Conservation (phyloP, 1,140 invertebrate genomes). For the Daktulosphaira vitifoliae region DNA sequence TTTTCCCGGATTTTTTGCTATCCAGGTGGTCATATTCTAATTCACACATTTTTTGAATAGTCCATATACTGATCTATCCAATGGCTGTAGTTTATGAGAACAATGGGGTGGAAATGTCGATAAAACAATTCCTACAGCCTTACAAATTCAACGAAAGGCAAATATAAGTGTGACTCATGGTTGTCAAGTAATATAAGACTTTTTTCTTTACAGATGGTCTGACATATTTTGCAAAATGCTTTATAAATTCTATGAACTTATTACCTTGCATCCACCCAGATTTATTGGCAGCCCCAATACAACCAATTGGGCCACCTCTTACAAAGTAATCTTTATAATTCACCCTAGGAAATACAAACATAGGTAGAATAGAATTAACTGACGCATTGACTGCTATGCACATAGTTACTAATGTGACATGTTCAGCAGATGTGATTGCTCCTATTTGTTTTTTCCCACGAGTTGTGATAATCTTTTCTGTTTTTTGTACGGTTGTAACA, state of each 20-base stretch:
- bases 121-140: background rate
- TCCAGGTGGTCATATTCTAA: slow-evolving; percentile 40
- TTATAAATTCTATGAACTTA: slow-evolving; percentile 37
- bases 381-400: slow-evolving; percentile 41
- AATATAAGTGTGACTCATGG: slow-evolving; percentile 32
- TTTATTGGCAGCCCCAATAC: slow-evolving; percentile 41
- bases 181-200: slow-evolving; percentile 34
- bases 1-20: slow-evolving; percentile 40
- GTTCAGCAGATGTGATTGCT: slow-evolving; percentile 43
- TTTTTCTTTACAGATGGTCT: background rate
- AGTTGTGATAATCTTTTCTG: slow-evolving; percentile 40
- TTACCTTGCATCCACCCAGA: slow-evolving; percentile 45
- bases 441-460: slow-evolving; percentile 46
- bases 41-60: background rate
- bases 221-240: slow-evolving; percentile 29
- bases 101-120: background rate
- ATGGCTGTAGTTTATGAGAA: slow-evolving; percentile 5
- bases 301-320: slow-evolving; percentile 43
- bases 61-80: slow-evolving; percentile 11
- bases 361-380: slow-evolving; percentile 41
- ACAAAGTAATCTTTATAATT: slow-evolving; percentile 45
- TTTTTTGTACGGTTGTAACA: slow-evolving; percentile 45
- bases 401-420: slow-evolving; percentile 45
- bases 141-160: slow-evolving; percentile 29
- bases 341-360: slow-evolving; percentile 44